phyloP scores from a whole-genome alignment of 2,797 vertebrate species.

The Prunella strophiata region DNA sequence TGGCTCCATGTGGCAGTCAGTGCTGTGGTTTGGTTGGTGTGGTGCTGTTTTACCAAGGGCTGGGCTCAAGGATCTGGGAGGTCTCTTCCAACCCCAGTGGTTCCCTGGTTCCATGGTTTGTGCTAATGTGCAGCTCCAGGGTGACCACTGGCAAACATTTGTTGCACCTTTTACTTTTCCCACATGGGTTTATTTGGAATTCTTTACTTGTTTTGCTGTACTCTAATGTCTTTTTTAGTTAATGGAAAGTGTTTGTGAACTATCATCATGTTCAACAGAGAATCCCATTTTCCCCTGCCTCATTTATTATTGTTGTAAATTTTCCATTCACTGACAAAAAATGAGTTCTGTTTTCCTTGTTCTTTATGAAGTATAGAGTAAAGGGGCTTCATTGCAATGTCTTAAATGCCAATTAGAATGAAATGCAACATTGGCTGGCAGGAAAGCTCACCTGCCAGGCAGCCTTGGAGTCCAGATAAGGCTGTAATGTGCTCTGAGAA shows the following conservation, averaged over 20 bases:
- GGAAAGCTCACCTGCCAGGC: not conserved
- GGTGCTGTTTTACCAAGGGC: not conserved
- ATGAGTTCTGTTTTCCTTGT: not conserved
- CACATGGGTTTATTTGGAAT: not conserved
- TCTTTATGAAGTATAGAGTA: not conserved
- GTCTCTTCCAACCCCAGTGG: not conserved
- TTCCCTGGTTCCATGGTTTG: accelerated
- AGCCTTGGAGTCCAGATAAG: not conserved
- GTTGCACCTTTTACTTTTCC: not conserved
- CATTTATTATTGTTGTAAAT: not conserved
- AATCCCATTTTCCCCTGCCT: not conserved
- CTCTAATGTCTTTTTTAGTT: not conserved
- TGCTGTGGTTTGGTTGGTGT: accelerated
- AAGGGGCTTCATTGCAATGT: not conserved
- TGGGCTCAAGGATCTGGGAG: not conserved
- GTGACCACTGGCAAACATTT: not conserved
- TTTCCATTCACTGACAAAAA: not conserved
- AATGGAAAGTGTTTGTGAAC: not conserved
- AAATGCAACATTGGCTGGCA: not conserved
- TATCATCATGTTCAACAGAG: not conserved
- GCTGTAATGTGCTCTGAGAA: not conserved
- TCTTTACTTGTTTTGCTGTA: not conserved
- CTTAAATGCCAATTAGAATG: not conserved
- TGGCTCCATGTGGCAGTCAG: not conserved
- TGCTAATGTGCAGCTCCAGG: not conserved